These are phyloP conservation scores for Tenualosa ilisha DNA, from an alignment of 2,797 vertebrate species.

Conservation along the genomic window DNA sequence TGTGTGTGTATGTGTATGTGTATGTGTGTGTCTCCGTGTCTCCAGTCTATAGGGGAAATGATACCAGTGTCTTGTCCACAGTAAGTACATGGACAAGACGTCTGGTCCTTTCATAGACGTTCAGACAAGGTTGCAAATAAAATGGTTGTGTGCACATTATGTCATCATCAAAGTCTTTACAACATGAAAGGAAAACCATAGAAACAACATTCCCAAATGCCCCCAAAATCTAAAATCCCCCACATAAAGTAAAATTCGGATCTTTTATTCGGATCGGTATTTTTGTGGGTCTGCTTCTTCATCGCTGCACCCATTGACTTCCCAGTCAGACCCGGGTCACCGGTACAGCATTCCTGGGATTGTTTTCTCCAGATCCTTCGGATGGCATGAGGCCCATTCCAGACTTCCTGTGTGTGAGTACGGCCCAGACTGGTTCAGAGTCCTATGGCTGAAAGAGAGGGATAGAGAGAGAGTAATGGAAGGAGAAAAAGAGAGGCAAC, in stretches of 20 bases:
- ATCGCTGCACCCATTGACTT: not conserved
- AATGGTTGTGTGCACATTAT: slow-evolving; percentile 11
- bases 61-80: not conserved
- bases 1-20: not conserved
- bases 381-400: slow-evolving; percentile 6
- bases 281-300: not conserved
- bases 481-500: not conserved
- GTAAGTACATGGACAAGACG: not conserved
- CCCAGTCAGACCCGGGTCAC: slow-evolving; percentile 15
- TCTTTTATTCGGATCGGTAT: not conserved
- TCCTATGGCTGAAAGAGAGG: not conserved
- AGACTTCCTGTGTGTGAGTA: slow-evolving; percentile 20
- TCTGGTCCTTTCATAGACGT: not conserved
- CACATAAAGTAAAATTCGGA: not conserved
- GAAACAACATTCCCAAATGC: not conserved
- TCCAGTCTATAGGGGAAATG: not conserved
- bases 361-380: slow-evolving; percentile 13
- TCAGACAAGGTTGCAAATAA: slow-evolving; percentile 10
- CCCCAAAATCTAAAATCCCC: not conserved
- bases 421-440: not conserved
- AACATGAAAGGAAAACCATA: not conserved
- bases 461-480: not conserved
- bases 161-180: slow-evolving; percentile 14
- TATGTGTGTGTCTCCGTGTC: not conserved
- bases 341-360: slow-evolving; percentile 3